Conservation (phyloP, 2,113 vertebrate species). For the Tyrannus savana region DNA sequence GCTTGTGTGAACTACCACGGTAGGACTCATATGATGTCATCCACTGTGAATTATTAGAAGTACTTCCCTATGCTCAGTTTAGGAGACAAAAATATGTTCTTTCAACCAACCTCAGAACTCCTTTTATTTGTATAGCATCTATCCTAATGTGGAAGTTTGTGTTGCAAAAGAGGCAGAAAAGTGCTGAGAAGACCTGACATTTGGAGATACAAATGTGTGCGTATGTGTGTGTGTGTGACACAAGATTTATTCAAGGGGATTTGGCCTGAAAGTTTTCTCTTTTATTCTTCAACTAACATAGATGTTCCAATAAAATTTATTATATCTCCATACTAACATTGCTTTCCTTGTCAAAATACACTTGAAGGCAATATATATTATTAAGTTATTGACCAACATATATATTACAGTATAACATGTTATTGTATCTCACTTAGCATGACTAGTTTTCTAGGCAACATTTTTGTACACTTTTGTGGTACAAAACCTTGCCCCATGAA, state of each 20-base stretch:
- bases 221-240: background rate
- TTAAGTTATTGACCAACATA: background rate
- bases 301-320: background rate
- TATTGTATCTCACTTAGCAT: background rate
- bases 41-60: constrained; percentile 26
- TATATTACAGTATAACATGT: background rate
- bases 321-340: background rate
- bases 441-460: background rate
- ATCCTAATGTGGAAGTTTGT: constrained; percentile 31
- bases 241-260: background rate
- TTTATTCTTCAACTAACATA: background rate
- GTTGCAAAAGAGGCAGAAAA: background rate
- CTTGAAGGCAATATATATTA: background rate
- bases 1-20: background rate
- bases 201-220: background rate
- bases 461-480: background rate
- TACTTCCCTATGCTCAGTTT: background rate
- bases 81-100: background rate
- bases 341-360: background rate
- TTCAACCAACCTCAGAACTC: background rate
- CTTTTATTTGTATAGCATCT: constrained; percentile 13
- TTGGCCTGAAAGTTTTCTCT: background rate
- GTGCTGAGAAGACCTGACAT: background rate
- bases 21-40: background rate
- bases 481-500: background rate